Base-by-base conservation (phyloP, 2,888 invertebrate species). In the Drosophila pegasa region DNA sequence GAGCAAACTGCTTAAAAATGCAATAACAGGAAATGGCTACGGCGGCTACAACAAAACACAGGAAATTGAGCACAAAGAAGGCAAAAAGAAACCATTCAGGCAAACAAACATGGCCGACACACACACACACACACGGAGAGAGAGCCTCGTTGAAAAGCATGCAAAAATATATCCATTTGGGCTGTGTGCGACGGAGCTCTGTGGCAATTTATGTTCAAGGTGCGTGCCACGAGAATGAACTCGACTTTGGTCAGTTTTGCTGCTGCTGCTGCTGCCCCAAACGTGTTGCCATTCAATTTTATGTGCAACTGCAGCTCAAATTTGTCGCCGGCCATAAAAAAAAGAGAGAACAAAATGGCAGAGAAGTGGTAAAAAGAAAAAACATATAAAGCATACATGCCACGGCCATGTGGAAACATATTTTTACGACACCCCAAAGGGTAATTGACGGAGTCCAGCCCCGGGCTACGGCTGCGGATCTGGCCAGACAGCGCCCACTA, bases 281-380 rank as follows among this genome's bases (percentile, higher is more conserved):
- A 80, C 81, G 80, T 89, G 88, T 77, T 74, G 80, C 87, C 84
- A 87, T 89, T 86, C 83, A 88, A 88, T 83, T 87, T 86, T 78
- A 89, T 87, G 87, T 71, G 75, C 81, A 76, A 71, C 71, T 74
- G 74, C 76, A 74, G 71, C 67, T 74, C 72, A 76, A 80, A 80
- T 81, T 69, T 75, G 72, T 71, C 64, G 69, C 52, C 60, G 50
- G 5, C 37, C 37, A 52, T 38, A 52, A 27, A 73, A 62, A 62
- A 47, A 62, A 56, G 16, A 43, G 48, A 27, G 2, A 27, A 29
- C 12, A 25, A 43, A 59, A 50, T 62, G 33, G 31, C 41, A 71
- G 14, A 51, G 20, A 29, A 10, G 40, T 22, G 35, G 35, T 25
- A 35, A 20, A 60, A 59, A 33, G 57, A 35, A 22, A 58, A 56